These are phyloP conservation scores for Coenonympha glycerion DNA, from an alignment of 2,888 invertebrate species.

Conservation along the genomic window DNA sequence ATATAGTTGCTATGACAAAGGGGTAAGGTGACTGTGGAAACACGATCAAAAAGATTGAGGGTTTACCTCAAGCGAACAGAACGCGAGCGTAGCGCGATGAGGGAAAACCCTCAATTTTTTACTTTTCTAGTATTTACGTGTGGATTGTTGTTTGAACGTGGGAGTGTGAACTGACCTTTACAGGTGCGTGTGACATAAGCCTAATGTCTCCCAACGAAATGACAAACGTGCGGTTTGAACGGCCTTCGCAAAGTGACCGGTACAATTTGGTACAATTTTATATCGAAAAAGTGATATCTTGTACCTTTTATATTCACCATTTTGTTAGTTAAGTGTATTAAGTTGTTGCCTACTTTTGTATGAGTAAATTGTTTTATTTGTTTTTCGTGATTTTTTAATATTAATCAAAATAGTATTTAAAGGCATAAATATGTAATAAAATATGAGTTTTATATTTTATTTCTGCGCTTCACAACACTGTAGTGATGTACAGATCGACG, in stretches of 20 bases:
- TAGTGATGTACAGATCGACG: neutral
- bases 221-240: constrained; percentile 18
- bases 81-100: too few relatives aligned
- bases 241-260: constrained; percentile 21
- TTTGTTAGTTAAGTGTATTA: too few relatives aligned
- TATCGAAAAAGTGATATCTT: constrained; percentile 10
- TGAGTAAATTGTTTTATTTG: neutral
- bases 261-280: constrained; percentile 10
- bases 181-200: constrained; percentile 16
- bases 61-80: too few relatives aligned
- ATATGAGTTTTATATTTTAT: neutral
- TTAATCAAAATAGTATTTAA: neutral
- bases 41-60: too few relatives aligned
- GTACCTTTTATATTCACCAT: constrained; percentile 16
- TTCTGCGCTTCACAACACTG: neutral
- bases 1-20: constrained; percentile 44
- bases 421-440: neutral
- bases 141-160: constrained; percentile 35
- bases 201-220: constrained; percentile 26
- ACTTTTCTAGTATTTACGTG: constrained; percentile 20
- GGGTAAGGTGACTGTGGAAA: too few relatives aligned
- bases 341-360: too few relatives aligned
- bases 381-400: neutral
- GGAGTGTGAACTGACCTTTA: constrained; percentile 45
- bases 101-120: too few relatives aligned